phyloP scores from a whole-genome alignment of 2,113 vertebrate genomes.

The Camelus dromedarius region DNA sequence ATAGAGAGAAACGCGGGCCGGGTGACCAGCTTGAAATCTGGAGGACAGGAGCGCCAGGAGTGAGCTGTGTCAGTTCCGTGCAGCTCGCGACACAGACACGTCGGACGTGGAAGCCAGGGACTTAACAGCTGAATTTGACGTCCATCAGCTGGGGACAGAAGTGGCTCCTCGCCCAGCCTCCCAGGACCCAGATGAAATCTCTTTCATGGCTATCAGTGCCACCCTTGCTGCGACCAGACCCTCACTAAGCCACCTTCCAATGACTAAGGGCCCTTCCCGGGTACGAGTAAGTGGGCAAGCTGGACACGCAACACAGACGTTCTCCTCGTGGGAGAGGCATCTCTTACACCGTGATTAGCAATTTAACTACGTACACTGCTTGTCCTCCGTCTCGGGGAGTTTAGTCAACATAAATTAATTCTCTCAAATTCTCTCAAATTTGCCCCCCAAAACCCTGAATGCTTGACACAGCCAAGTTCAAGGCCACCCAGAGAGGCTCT shows the following conservation, averaged over 20 bases:
- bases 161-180: neutral
- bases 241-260: neutral
- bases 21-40: neutral
- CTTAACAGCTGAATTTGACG: no score
- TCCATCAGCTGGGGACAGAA: neutral
- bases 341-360: neutral
- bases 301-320: neutral
- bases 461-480: neutral
- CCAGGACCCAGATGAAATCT: neutral
- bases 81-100: neutral
- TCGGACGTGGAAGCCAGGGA: neutral
- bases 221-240: neutral
- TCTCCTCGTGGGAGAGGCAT: neutral
- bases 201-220: no score
- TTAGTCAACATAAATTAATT: neutral
- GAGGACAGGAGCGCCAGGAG: neutral
- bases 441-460: neutral
- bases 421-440: neutral
- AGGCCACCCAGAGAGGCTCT: neutral
- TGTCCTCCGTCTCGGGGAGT: neutral
- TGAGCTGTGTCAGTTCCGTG: rapidly evolving
- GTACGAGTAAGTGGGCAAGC: neutral
- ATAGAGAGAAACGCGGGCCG: neutral
- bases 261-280: neutral
- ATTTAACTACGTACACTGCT: neutral